Base-by-base conservation (phyloP, 2,113 vertebrate genomes). In the Dissostichus mawsoni region DNA sequence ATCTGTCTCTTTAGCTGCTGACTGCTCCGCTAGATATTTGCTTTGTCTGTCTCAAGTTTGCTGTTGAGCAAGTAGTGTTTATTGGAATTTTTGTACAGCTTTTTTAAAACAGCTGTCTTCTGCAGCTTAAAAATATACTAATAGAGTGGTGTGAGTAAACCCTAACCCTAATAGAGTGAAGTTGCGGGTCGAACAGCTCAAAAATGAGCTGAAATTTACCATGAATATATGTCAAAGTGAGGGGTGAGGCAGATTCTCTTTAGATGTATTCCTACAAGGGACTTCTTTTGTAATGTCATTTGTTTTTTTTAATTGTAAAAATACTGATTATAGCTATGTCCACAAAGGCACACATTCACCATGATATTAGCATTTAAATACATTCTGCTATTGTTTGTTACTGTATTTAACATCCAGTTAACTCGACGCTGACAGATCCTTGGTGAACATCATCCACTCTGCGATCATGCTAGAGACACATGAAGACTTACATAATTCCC, bases 401-500 rank as follows among this genome's bases (percentile, higher is more conserved):
- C 14, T 18, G 6, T 5, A 4, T 57, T 23, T 72, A 52, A 74
- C 10, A 55, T 62, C 14, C 20, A 74, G 56, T 47, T n/a, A 41
- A 58, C 4, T 33, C n/a, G 29, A 29, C 0, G 20, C 33, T 57
- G 41, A 29, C 63, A 66, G 74, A 51, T 56, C 68, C 6, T 68
- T 13, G 51, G 9, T 73, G 51, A 63, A 47, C 76, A 69, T 68
- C 71, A 73, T 76, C 71, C 53, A 36, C n/a, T 2, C 50, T 41
- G 67, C 45, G 68, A 25, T 69, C 78, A 47, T 50, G 41, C 73
- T 76, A 76, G 50, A 69, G 69, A 82, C 61, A 63, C 62, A 29
- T 50, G 25, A 62, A 74, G 77, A 83, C 80, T 20, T 81, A 64
- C 76, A 80, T 81, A 75, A 75, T 56, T 87, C 82, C 82, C 75